Evolutionary conservation across 2,797 vertebrate genomes (phyloP), one percentile per base, ranked within the genome.

Genomic region (Clarias fuscus): DNA sequence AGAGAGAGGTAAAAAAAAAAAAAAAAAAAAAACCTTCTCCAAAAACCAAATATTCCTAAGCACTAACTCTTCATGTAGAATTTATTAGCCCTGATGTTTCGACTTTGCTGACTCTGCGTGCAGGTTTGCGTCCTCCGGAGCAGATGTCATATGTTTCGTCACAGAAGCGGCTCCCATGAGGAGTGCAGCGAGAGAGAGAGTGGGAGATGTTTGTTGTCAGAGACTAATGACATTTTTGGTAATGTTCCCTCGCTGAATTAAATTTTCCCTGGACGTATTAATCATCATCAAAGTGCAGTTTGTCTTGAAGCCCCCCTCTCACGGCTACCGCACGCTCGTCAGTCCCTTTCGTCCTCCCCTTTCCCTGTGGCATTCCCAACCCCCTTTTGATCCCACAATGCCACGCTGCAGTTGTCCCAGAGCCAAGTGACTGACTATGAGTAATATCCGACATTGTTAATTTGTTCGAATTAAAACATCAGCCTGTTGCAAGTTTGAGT

Each of bases 241-340:
- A 93, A 94, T 94, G 94, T 92, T 93, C 92, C 92, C 93, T 93
- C 91, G 94, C 92, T 93, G 93, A 94, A 94, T 95, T 92, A 92
- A 93, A 95, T 95, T 95, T 92, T 90, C 91, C 82, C 90, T 87
- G 89, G 93, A 92, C 92, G 88, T 93, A 95, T 95, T 95, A 94
- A 95, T 95, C 94, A 95, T 93, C 91, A 90, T 89, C 83, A 84
- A 93, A 94, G 93, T 92, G 91, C 90, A 92, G 92, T 94, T 94
- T 93, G 91, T 92, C 91, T 92, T 88, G 92, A 64, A 75, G 64
- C 67, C 64, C 40, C 68, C 84, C 64, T 77, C 85, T 56, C 77
- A 14, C 43, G n/a, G n/a, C 67, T 70, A 84, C 76, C 15, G 24
- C 76, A 58, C 7, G 20, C 56, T 84, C 71, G 37, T 48, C 59